phyloP scores from a whole-genome alignment of 2,113 vertebrate genomes.

The Clarias gariepinus region DNA sequence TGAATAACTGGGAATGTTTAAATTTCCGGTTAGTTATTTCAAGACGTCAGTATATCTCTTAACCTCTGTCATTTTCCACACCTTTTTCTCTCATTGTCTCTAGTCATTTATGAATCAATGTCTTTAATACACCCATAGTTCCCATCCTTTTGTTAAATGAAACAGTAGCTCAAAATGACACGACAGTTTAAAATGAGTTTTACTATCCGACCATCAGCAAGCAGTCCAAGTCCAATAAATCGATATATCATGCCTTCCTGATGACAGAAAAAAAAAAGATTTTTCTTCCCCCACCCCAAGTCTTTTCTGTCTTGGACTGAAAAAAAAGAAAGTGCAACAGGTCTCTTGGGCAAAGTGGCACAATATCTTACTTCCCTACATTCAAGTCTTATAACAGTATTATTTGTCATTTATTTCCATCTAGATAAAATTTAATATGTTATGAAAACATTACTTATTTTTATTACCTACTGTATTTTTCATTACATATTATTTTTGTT shows the following conservation, averaged over 20 bases:
- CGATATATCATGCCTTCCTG: not conserved
- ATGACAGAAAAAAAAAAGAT: not conserved
- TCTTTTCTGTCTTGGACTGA: too few relatives aligned
- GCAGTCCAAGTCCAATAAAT: not conserved
- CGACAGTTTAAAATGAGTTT: not conserved
- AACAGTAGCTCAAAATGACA: not conserved
- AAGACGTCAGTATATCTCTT: not conserved
- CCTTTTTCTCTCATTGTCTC: not conserved
- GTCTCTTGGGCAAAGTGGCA: not conserved
- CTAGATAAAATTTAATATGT: not conserved
- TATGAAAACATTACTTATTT: not conserved
- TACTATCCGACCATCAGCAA: not conserved
- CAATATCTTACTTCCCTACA: not conserved
- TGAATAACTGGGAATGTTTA: not conserved
- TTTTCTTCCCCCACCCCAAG: not conserved
- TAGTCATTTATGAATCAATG: not conserved
- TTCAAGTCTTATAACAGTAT: not conserved
- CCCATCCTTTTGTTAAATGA: not conserved
- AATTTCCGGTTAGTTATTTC: not conserved
- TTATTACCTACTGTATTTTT: too few relatives aligned
- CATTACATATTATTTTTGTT: too few relatives aligned
- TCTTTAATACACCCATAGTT: not conserved
- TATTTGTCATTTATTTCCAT: not conserved
- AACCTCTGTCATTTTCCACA: not conserved
- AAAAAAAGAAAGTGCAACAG: not conserved